Conservation (phyloP, 2,888 invertebrate species). For the Tipula vernalis region DNA sequence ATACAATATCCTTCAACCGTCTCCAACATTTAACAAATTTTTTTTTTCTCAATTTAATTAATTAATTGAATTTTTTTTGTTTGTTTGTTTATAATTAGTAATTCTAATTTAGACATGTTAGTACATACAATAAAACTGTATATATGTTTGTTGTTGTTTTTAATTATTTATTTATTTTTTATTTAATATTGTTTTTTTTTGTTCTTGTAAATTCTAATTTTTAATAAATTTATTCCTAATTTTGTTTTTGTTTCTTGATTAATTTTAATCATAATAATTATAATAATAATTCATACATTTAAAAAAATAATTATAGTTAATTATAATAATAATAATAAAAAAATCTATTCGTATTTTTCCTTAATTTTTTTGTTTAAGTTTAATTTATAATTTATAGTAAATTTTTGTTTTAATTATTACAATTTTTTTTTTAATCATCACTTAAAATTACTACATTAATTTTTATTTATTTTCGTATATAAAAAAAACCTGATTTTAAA, state of each 20-base stretch:
- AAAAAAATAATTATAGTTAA: neutral
- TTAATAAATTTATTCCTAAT: neutral
- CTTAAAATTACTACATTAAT: neutral
- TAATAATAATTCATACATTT: neutral
- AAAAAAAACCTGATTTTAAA: neutral
- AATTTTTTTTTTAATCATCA: neutral
- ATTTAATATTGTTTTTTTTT: neutral
- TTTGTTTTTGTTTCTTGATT: neutral
- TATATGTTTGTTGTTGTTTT: neutral
- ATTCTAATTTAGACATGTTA: slow-evolving; percentile 4
- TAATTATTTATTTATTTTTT: neutral
- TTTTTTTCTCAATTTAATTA: neutral
- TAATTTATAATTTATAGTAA: neutral
- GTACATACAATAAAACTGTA: slow-evolving; percentile 4
- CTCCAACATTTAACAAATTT: neutral
- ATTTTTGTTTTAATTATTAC: neutral
- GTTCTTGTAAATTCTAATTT: neutral
- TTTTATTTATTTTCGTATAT: neutral
- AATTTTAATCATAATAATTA: neutral
- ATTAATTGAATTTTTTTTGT: neutral
- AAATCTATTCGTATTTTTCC: neutral
- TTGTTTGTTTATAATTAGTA: neutral
- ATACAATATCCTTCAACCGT: neutral
- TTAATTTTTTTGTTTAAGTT: neutral
- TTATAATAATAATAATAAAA: neutral